Conservation (phyloP, 2,113 vertebrate genomes). For the Upupa epops region DNA sequence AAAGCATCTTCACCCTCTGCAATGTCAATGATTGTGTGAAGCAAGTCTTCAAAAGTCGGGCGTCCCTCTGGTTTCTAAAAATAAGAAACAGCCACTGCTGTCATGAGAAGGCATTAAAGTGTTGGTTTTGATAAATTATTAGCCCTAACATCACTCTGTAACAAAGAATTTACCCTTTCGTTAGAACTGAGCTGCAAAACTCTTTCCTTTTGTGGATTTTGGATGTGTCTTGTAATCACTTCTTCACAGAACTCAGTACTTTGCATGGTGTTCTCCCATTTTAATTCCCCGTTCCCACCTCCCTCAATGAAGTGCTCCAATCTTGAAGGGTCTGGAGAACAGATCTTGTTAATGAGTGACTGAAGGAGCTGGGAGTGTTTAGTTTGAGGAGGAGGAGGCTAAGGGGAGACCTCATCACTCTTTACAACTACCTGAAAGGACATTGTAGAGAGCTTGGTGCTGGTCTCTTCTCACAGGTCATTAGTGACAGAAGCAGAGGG, state of each 20-base stretch:
- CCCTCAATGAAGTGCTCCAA: not conserved
- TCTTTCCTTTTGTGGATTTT: not conserved
- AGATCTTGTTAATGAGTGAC: too few species aligned
- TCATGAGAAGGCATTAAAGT: not conserved
- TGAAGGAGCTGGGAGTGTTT: too few species aligned
- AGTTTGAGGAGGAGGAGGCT: too few species aligned
- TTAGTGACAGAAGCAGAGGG: too few species aligned
- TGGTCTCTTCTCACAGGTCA: too few species aligned
- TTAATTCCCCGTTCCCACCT: not conserved
- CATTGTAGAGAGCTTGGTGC: too few species aligned
- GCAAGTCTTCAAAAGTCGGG: slow-evolving; percentile 76
- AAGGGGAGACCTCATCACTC: too few species aligned
- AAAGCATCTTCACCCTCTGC: slow-evolving; percentile 75
- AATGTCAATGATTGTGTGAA: slow-evolving; percentile 73
- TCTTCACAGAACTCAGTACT: not conserved
- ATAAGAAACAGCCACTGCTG: not conserved
- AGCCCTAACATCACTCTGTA: not conserved
- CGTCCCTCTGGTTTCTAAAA: slow-evolving; percentile 80
- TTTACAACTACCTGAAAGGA: too few species aligned
- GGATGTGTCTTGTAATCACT: not conserved
- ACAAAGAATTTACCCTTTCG: not conserved
- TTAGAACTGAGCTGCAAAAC: not conserved
- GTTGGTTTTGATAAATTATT: not conserved
- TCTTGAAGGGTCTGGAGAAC: too few species aligned
- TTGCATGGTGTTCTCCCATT: not conserved